Evolutionary conservation across 23 tunicate genomes (phyloP).

Genomic region (Phallusia fumigata): DNA sequence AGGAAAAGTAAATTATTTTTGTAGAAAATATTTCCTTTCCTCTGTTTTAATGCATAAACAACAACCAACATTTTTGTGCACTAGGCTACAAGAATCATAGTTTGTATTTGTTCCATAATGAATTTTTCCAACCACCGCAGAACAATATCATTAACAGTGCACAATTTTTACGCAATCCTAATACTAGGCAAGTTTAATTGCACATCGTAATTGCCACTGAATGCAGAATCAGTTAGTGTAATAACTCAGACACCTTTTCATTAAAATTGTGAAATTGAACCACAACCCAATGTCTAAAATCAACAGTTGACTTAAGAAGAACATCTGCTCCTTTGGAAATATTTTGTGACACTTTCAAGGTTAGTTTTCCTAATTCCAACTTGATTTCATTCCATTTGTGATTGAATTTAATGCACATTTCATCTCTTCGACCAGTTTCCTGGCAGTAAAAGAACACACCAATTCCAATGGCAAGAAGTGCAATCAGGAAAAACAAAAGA

Average conservation of each 20-base stretch:
- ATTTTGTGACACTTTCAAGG: background rate
- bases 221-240: background rate
- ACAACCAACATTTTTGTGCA: too few species aligned
- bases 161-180: too few species aligned
- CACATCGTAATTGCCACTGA: background rate
- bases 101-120: too few species aligned
- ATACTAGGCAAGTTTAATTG: background rate
- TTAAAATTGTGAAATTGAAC: background rate
- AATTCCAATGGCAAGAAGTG: constrained; percentile 25
- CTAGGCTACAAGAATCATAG: too few species aligned
- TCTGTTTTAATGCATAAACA: too few species aligned
- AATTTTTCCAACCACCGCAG: too few species aligned
- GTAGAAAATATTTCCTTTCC: too few species aligned
- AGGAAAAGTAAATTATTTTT: too few species aligned
- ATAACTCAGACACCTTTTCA: background rate
- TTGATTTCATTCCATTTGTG: background rate
- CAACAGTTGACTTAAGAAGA: background rate
- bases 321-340: background rate
- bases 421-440: background rate
- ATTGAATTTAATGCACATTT: background rate
- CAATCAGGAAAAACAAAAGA: constrained; percentile 20
- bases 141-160: too few species aligned
- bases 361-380: background rate
- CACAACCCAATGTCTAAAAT: background rate
- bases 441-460: constrained; percentile 47